Conservation (phyloP, 2,888 invertebrate genomes). For the Polydrusus pterygomalis region DNA sequence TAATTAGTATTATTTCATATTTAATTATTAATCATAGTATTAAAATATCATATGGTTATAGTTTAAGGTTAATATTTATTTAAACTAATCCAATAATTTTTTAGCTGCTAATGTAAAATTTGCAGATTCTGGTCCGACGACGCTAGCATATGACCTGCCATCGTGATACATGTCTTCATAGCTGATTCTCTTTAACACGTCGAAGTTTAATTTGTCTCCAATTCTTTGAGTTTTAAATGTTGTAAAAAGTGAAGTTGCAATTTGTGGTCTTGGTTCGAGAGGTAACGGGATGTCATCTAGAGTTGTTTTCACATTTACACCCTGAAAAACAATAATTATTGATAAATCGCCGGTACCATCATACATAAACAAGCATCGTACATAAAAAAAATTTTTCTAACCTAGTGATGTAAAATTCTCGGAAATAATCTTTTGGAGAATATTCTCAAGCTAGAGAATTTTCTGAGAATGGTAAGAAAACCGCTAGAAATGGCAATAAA, state of each 20-base stretch:
- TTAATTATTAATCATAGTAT: too few relatives aligned
- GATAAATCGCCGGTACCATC: too few relatives aligned
- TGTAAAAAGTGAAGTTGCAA: conserved; percentile 78
- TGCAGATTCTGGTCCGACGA: conserved; percentile 70
- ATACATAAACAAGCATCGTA: too few relatives aligned
- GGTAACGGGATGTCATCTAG: conserved; percentile 55
- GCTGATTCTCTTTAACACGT: conserved; percentile 73
- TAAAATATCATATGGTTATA: too few relatives aligned
- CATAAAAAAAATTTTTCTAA: too few relatives aligned
- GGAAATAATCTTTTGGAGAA: too few relatives aligned
- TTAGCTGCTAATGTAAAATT: conserved; percentile 62
- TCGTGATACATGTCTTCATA: conserved; percentile 75
- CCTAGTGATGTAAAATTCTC: too few relatives aligned
- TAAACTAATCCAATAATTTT: conserved; percentile 27
- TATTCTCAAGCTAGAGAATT: too few relatives aligned
- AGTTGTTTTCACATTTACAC: conserved; percentile 59
- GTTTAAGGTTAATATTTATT: neutral
- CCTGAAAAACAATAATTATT: conserved; percentile 37
- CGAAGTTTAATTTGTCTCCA: conserved; percentile 74
- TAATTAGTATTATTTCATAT: too few relatives aligned
- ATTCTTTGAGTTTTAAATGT: conserved; percentile 76
- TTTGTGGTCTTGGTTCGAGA: conserved; percentile 71
- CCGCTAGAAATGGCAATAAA: too few relatives aligned
- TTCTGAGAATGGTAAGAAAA: too few relatives aligned
- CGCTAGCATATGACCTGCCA: conserved; percentile 77